Percentiles rank a stretch among this genome's conserved stretches.
Evolutionary conservation across 2,113 vertebrate genomes (phyloP).

Genomic region (Lepidothrix coronata): DNA sequence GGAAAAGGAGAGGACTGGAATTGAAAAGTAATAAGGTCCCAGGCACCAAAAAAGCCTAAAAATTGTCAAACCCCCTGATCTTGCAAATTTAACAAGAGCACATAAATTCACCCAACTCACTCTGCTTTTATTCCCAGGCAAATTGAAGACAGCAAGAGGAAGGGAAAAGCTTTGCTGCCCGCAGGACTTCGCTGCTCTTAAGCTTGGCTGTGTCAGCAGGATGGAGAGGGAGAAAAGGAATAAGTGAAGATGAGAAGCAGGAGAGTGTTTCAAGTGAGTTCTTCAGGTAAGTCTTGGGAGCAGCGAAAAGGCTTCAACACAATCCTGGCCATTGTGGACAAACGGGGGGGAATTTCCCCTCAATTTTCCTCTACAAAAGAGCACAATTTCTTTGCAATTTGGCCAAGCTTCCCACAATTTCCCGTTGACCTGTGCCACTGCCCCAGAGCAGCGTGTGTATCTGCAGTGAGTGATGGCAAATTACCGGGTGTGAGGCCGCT

Average conservation of each 20-base stretch:
- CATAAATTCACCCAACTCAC: neutral
- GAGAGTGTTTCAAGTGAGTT: neutral
- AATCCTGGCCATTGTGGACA: no score
- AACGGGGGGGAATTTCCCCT: neutral
- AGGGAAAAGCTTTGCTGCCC: neutral
- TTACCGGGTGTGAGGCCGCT: neutral
- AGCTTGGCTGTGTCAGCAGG: neutral
- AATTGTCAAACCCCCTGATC: neutral
- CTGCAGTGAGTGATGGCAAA: neutral
- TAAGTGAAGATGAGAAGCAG: neutral
- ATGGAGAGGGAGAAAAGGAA: neutral
- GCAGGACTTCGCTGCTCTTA: neutral
- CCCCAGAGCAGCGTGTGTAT: no score
- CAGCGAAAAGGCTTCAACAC: neutral
- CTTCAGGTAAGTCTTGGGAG: neutral
- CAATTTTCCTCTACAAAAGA: neutral
- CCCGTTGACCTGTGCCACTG: neutral
- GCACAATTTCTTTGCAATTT: neutral
- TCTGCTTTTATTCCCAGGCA: neutral
- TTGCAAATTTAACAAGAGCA: neutral
- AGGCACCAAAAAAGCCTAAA: neutral
- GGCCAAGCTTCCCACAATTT: neutral
- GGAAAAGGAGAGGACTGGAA: neutral
- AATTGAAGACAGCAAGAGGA: neutral
- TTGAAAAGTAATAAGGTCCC: neutral